Evolutionary conservation across 2,888 invertebrate species (phyloP), one percentile per base, ranked within the genome.

Genomic region (Iphiclides podalirius): DNA sequence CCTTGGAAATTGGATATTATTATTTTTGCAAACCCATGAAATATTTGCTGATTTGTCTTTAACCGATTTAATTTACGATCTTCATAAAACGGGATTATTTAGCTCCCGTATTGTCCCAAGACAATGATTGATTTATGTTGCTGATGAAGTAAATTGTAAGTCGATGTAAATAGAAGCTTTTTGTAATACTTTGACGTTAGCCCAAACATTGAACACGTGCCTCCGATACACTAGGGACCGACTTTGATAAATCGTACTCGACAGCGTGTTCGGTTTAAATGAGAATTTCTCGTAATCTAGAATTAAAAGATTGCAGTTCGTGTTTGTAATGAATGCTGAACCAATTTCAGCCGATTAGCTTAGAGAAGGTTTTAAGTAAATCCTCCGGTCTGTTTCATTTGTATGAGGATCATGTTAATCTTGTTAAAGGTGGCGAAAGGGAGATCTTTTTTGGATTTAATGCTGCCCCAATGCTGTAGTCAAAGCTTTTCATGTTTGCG

Each of bases 171-270:
- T n/a, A n/a, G n/a, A n/a, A n/a, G n/a, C n/a, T n/a, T n/a, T n/a
- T n/a, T n/a, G n/a, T n/a, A n/a, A n/a, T n/a, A n/a, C n/a, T n/a
- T n/a, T n/a, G n/a, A n/a, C n/a, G 34, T 20, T 46, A 31, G 9
- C 38, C 34, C 26, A 14, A 48, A 42, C 37, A 42, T 41, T 13
- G 14, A 36, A 41, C 31, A 9, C 20, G 39, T 28, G 28, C 28
- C n/a, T 3, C n/a, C 46, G 9, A 33, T 33, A 17, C 28, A 11
- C 20, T 28, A 14, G 47, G 35, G 36, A 28, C 13, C 33, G 42
- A 23, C 41, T 33, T 47, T 60, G 56, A 65, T 61, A 63, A 64
- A 65, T 66, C 58, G 58, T 52, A 47, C 49, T 44, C 34, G 52
- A 53, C 47, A 52, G 53, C 37, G 37, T 31, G 53, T 47, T 47